These are phyloP conservation scores for Saccopteryx leptura DNA, from an alignment of 2,113 vertebrate species.

Conservation along the genomic window DNA sequence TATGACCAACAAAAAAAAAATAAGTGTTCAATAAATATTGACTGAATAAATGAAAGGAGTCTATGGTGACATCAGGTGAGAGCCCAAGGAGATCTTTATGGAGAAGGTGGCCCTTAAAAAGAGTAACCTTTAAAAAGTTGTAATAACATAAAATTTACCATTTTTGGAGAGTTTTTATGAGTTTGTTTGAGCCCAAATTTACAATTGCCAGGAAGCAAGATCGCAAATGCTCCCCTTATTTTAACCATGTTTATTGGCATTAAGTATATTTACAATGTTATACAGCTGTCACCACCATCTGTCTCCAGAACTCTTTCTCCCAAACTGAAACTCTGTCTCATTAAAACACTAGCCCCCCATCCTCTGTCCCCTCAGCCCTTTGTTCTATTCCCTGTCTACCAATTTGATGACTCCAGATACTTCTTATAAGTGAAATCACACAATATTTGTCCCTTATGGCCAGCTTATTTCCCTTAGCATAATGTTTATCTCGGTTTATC, in stretches of 20 bases:
- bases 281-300: neutral
- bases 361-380: neutral
- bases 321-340: neutral
- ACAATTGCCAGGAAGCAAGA: neutral
- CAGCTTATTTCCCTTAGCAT: neutral
- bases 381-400: neutral
- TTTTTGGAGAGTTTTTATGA: neutral
- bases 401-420: neutral
- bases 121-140: neutral
- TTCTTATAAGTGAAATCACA: neutral
- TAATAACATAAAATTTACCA: neutral
- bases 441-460: neutral
- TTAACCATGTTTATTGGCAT: neutral
- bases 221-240: neutral
- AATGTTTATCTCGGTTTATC: neutral
- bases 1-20: neutral
- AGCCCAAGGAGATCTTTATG: neutral
- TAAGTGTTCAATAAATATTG: neutral
- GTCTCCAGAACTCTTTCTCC: neutral
- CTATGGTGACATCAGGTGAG: neutral
- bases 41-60: neutral
- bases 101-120: neutral
- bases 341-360: too few species aligned
- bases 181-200: neutral
- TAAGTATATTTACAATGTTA: neutral